These are phyloP conservation scores for Perca fluviatilis DNA, from an alignment of 2,113 vertebrate species.

Conservation along the genomic window DNA sequence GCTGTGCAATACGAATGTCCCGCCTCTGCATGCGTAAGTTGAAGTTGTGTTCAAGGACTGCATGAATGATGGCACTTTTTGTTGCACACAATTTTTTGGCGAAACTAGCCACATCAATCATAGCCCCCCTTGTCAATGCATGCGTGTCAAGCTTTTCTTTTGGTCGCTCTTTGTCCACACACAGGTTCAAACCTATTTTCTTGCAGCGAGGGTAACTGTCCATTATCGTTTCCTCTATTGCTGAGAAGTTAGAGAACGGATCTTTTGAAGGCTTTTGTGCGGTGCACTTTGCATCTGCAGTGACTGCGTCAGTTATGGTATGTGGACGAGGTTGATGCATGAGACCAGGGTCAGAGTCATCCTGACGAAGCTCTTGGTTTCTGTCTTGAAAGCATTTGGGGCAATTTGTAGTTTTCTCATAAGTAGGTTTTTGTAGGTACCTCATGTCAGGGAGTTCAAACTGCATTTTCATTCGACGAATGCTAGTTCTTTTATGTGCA, in stretches of 20 bases:
- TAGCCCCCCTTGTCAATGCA: slow-evolving; percentile 5
- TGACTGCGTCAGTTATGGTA: background rate
- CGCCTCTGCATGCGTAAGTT: background rate
- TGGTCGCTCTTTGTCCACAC: slow-evolving; percentile 20
- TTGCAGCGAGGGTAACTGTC: slow-evolving; percentile 24
- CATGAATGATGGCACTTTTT: background rate
- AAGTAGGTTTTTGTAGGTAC: background rate
- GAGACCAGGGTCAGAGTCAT: background rate
- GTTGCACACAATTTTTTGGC: slow-evolving; percentile 28
- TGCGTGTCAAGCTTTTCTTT: background rate
- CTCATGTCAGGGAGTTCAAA: slow-evolving; percentile 36
- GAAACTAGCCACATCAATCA: slow-evolving; percentile 20
- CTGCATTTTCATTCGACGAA: background rate
- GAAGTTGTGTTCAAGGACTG: slow-evolving; percentile 46
- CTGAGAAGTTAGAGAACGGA: background rate
- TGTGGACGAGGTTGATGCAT: background rate
- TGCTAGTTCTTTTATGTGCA: rapidly evolving
- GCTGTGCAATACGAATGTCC: rapidly evolving
- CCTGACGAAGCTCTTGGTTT: background rate
- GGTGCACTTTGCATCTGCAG: background rate
- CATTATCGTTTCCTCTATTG: slow-evolving; percentile 13
- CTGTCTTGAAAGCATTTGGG: slow-evolving; percentile 33
- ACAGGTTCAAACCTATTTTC: slow-evolving; percentile 43
- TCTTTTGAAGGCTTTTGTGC: background rate
- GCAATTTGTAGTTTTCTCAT: background rate